These are phyloP conservation scores for Anthonomus grandis DNA, from an alignment of 1,140 invertebrate species.

Conservation along the genomic window DNA sequence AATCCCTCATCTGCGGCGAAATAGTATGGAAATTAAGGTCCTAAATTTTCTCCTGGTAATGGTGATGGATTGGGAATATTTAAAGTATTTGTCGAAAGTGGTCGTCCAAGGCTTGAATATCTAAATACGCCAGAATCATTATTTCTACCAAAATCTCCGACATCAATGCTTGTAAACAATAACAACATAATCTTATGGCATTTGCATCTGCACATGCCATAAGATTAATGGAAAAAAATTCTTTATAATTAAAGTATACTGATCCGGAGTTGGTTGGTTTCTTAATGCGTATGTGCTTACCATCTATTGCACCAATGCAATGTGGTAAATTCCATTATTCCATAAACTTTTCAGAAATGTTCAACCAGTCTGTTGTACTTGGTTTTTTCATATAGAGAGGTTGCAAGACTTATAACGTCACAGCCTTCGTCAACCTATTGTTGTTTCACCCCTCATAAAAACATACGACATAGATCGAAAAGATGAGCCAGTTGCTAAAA, in stretches of 20 bases:
- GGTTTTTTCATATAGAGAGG: neutral
- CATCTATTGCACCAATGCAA: neutral
- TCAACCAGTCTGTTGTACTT: constrained; percentile 3
- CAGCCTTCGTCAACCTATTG: too few relatives aligned
- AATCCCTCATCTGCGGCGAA: neutral
- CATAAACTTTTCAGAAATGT: neutral
- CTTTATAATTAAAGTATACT: neutral
- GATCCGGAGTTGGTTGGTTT: neutral
- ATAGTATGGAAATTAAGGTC: neutral
- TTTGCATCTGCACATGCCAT: too few relatives aligned
- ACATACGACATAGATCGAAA: neutral
- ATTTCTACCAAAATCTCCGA: too few relatives aligned
- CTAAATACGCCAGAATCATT: neutral
- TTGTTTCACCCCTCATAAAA: neutral
- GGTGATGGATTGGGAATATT: too few relatives aligned
- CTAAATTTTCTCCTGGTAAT: neutral
- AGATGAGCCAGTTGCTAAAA: neutral
- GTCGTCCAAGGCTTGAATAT: constrained; percentile 1
- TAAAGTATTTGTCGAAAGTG: neutral
- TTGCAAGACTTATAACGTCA: neutral
- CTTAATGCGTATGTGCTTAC: neutral
- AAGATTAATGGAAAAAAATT: neutral
- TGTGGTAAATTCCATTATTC: constrained; percentile 1
- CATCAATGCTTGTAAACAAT: too few relatives aligned
- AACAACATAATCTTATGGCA: too few relatives aligned